Conservation (phyloP, 2,888 invertebrate genomes). For the Drosophila subquinaria region DNA sequence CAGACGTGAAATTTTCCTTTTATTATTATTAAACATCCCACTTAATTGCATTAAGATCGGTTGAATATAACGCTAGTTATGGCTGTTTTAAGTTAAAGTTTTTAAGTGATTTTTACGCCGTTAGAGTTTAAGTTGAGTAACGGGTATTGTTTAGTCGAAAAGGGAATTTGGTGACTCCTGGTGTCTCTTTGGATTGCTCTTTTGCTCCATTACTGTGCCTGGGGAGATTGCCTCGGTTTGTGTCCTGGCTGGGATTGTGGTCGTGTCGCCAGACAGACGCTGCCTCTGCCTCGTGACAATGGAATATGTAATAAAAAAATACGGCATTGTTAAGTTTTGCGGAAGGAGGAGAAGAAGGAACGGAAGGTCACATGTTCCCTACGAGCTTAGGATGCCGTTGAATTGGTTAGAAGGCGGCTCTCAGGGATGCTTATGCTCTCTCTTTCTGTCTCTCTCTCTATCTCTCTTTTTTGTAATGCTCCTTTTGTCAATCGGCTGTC, state of each 20-base stretch:
- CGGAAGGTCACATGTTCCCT: conserved; percentile 1
- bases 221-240: conserved; percentile 34
- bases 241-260: conserved; percentile 10
- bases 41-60: background rate
- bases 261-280: conserved; percentile 52
- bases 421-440: background rate
- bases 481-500: conserved; percentile 47
- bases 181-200: conserved; percentile 62
- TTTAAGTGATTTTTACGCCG: too few species aligned
- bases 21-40: background rate
- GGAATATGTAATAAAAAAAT: conserved; percentile 62
- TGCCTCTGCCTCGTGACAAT: conserved; percentile 60
- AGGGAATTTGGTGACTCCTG: background rate
- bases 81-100: background rate
- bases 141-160: background rate
- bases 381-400: conserved; percentile 17
- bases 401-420: conserved; percentile 21
- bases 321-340: conserved; percentile 32
- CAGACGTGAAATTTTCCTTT: background rate
- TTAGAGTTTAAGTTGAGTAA: background rate
- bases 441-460: background rate
- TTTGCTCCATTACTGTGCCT: conserved; percentile 57
- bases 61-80: background rate
- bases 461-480: conserved; percentile 15
- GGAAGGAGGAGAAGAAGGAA: conserved; percentile 7